These are phyloP conservation scores for Psittacula cyanocephala DNA, from an alignment of 2,113 vertebrate genomes.

Conservation along the genomic window DNA sequence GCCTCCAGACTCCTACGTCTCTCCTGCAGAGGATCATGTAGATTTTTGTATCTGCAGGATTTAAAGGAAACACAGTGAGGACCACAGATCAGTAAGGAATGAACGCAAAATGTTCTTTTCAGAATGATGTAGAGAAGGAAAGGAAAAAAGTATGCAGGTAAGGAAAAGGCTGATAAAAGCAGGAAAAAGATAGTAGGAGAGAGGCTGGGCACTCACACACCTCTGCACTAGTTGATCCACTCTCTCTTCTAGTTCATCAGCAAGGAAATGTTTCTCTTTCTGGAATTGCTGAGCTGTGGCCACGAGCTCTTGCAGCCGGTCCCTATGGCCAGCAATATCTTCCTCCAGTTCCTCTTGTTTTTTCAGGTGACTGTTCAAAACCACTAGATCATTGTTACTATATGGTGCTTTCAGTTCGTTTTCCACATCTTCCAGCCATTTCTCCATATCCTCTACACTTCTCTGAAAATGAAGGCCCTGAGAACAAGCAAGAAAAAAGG, in stretches of 20 bases:
- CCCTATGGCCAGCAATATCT: slow-evolving; percentile 71
- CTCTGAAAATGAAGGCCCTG: slow-evolving; percentile 83
- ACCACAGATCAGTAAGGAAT: background rate
- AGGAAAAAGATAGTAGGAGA: background rate
- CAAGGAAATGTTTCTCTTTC: slow-evolving; percentile 79
- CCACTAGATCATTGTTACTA: slow-evolving; percentile 70
- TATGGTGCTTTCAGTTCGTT: slow-evolving; percentile 70
- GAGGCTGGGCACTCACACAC: slow-evolving; percentile 47
- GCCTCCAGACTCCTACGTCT: slow-evolving; percentile 79
- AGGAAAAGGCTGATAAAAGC: background rate
- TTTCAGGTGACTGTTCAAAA: slow-evolving; percentile 77
- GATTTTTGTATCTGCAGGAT: slow-evolving; percentile 77
- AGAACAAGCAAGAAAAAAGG: background rate
- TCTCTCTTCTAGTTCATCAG: slow-evolving; percentile 78
- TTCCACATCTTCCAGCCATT: slow-evolving; percentile 80
- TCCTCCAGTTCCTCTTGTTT: slow-evolving; percentile 82
- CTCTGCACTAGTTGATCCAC: slow-evolving; percentile 78
- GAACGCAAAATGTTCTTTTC: background rate
- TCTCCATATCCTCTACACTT: slow-evolving; percentile 79
- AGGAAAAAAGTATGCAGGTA: background rate
- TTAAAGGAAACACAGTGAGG: background rate
- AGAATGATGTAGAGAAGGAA: background rate
- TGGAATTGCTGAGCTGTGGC: slow-evolving; percentile 73
- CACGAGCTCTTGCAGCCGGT: slow-evolving; percentile 75
- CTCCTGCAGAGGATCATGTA: slow-evolving; percentile 76